A percentile compares a stretch with the other conserved stretches of the same genome.
Conservation (phyloP, 1,140 invertebrate species). For the Drosophila persimilis region DNA sequence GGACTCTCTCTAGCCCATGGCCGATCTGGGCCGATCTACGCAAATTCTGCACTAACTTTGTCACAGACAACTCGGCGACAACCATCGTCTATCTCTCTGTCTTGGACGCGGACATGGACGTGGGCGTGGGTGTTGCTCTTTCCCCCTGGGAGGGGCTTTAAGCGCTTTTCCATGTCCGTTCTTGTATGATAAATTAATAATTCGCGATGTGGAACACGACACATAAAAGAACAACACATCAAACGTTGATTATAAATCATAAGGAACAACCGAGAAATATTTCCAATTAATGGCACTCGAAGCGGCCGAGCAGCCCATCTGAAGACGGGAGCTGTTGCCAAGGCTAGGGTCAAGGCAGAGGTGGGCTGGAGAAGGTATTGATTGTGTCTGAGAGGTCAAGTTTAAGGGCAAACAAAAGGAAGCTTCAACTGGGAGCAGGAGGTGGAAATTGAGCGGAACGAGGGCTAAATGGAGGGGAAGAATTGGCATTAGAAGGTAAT, state of each 20-base stretch:
- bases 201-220: conserved; percentile 58
- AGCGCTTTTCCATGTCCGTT: conserved; percentile 61
- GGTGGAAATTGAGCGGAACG: too few relatives aligned
- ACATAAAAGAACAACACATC: conserved; percentile 68
- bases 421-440: too few relatives aligned
- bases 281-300: conserved; percentile 19
- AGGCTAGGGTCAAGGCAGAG: neutral
- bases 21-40: conserved; percentile 43
- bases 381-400: too few relatives aligned
- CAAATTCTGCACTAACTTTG: conserved; percentile 67
- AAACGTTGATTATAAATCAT: conserved; percentile 70
- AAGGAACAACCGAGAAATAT: conserved; percentile 35
- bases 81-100: conserved; percentile 31
- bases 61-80: conserved; percentile 75
- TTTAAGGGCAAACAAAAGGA: too few relatives aligned
- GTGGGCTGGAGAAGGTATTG: too few relatives aligned
- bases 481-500: too few relatives aligned
- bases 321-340: conserved; percentile 11
- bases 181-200: conserved; percentile 61
- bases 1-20: neutral
- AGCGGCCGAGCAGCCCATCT: too few relatives aligned
- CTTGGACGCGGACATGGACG: conserved; percentile 27
- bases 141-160: conserved; percentile 28
- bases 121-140: conserved; percentile 32
- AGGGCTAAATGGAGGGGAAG: too few relatives aligned